Evolutionary conservation across 2,113 vertebrate genomes (phyloP).

Genomic region (Lepus europaeus): DNA sequence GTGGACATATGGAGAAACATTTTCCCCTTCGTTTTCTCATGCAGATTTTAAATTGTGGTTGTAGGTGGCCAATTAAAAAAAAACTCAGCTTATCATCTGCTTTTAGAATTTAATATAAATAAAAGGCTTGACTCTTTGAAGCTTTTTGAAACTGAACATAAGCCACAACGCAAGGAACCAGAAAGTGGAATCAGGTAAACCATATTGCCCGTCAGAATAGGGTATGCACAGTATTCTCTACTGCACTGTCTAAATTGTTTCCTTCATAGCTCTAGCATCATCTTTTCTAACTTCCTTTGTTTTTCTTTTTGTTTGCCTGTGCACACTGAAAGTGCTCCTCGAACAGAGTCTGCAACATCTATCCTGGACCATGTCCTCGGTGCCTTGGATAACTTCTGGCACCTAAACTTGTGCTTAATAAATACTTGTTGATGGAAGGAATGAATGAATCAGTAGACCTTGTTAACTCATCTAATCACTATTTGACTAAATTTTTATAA

Average conservation of each 20-base stretch:
- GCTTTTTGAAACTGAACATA: slow-evolving; percentile 50
- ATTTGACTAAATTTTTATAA: neutral
- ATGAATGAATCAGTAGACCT: slow-evolving; percentile 3
- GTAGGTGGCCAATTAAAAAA: slow-evolving; percentile 66
- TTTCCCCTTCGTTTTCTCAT: slow-evolving; percentile 50
- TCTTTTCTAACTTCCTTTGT: neutral
- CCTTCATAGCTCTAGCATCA: neutral
- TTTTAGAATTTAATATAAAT: slow-evolving; percentile 68
- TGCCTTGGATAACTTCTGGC: neutral
- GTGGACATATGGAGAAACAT: slow-evolving; percentile 75
- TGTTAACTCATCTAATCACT: slow-evolving; percentile 19
- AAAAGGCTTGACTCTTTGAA: slow-evolving; percentile 46
- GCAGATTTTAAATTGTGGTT: slow-evolving; percentile 69
- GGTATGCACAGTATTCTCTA: neutral
- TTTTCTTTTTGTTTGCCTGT: neutral
- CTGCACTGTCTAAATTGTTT: neutral
- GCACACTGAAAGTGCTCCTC: slow-evolving; percentile 18
- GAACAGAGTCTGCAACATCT: neutral
- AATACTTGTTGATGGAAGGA: neutral
- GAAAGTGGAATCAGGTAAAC: neutral
- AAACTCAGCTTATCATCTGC: slow-evolving; percentile 52
- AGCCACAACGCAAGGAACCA: slow-evolving; percentile 18
- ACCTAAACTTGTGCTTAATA: neutral
- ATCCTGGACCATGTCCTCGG: neutral
- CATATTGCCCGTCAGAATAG: neutral